These are phyloP conservation scores for Stichopus chloronotus DNA, from an alignment of 35 echinoderm and acorn worm species.

Conservation along the genomic window DNA sequence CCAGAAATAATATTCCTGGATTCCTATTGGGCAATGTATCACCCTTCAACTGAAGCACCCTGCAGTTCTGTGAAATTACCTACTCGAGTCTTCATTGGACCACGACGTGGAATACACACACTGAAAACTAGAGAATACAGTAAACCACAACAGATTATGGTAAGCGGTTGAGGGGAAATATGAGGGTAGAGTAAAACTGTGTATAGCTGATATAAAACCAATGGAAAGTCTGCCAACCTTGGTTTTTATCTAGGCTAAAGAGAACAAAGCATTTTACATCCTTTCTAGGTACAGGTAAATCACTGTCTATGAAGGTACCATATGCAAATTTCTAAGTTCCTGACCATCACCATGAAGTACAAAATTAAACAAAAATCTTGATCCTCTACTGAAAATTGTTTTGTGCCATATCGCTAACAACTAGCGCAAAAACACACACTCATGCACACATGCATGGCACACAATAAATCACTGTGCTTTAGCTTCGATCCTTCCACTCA, in stretches of 20 bases:
- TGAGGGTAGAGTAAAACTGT: neutral
- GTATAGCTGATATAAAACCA: neutral
- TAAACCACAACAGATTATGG: neutral
- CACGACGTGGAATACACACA: neutral
- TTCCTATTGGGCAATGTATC: neutral
- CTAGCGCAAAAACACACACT: too few relatives aligned
- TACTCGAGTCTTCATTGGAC: neutral
- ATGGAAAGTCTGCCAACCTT: neutral
- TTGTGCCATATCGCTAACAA: too few relatives aligned
- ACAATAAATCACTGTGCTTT: too few relatives aligned
- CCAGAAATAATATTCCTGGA: neutral
- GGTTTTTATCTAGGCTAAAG: neutral
- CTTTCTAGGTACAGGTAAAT: too few relatives aligned
- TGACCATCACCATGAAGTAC: too few relatives aligned
- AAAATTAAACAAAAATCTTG: too few relatives aligned
- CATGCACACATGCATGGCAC: too few relatives aligned
- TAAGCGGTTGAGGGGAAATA: neutral
- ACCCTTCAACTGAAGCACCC: neutral
- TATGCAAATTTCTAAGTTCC: too few relatives aligned
- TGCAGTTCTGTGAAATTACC: neutral
- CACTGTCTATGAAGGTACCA: too few relatives aligned
- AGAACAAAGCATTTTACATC: neutral
- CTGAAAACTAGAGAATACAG: neutral
- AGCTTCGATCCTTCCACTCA: too few relatives aligned
- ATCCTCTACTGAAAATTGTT: too few relatives aligned